Evolutionary conservation across 2,888 invertebrate species (phyloP).

Genomic region (Mesorhabditis spiculigera): DNA sequence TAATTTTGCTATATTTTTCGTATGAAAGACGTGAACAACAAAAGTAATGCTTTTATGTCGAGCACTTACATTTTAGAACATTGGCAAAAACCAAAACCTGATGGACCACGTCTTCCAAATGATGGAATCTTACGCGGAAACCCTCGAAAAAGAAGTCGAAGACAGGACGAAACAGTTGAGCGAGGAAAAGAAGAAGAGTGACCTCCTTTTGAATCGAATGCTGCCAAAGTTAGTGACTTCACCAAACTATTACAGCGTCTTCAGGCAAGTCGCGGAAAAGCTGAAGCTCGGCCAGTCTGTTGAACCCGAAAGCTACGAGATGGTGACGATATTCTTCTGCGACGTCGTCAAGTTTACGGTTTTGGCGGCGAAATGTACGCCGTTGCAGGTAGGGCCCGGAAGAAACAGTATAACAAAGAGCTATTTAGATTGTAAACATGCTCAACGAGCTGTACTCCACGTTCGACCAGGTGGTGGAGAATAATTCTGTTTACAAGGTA

Average conservation of each 20-base stretch:
- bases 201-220: conserved; percentile 48
- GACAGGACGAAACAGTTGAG: conserved; percentile 47
- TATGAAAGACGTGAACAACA: too few species aligned
- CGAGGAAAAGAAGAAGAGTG: conserved; percentile 52
- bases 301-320: conserved; percentile 51
- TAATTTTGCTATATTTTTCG: too few species aligned
- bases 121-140: conserved; percentile 49
- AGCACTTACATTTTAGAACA: conserved; percentile 5
- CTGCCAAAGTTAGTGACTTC: conserved; percentile 39
- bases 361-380: conserved; percentile 47
- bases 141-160: conserved; percentile 46
- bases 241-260: neutral
- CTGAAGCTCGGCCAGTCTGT: conserved; percentile 52
- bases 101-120: conserved; percentile 55
- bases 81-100: conserved; percentile 31
- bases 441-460: conserved; percentile 50
- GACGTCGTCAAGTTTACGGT: conserved; percentile 56
- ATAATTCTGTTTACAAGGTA: conserved; percentile 49
- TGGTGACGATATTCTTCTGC: conserved; percentile 52
- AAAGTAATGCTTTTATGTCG: too few species aligned
- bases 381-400: conserved; percentile 41
- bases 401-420: neutral
- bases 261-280: conserved; percentile 52
- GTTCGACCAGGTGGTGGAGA: conserved; percentile 50
- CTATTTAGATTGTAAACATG: conserved; percentile 39